Conservation (phyloP, 2,888 invertebrate genomes). For the Eudasyphora cyanicolor region DNA sequence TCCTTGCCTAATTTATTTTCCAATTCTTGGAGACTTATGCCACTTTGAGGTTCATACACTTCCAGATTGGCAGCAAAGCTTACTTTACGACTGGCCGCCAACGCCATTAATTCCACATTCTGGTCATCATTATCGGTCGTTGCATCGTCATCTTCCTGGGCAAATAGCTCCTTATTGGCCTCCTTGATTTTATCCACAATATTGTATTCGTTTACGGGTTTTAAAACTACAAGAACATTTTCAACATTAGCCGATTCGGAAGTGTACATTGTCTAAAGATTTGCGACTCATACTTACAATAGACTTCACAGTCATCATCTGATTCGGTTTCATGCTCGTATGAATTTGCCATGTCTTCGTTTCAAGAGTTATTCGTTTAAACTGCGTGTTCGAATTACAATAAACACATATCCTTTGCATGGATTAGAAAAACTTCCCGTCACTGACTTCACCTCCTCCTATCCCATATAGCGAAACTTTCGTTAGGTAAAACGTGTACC, state of each 20-base stretch:
- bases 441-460: neutral
- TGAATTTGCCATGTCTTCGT: conserved; percentile 68
- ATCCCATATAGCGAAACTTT: neutral
- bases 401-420: conserved; percentile 33
- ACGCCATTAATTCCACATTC: conserved; percentile 5
- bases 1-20: conserved; percentile 46
- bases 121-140: neutral
- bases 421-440: conserved; percentile 17
- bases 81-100: conserved; percentile 75
- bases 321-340: conserved; percentile 77
- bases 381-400: conserved; percentile 45
- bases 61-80: conserved; percentile 81
- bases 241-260: too few relatives aligned
- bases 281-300: conserved; percentile 74
- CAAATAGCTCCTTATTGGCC: conserved; percentile 81
- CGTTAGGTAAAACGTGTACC: neutral
- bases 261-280: too few relatives aligned
- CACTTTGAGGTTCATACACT: conserved; percentile 80
- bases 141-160: conserved; percentile 54
- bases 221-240: conserved; percentile 72
- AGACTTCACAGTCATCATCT: conserved; percentile 79
- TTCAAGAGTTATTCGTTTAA: conserved; percentile 20
- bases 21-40: conserved; percentile 54
- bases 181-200: conserved; percentile 82
- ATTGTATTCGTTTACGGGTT: conserved; percentile 81